These are phyloP conservation scores for Torymus tubicola DNA, from an alignment of 2,888 invertebrate species.

Conservation along the genomic window DNA sequence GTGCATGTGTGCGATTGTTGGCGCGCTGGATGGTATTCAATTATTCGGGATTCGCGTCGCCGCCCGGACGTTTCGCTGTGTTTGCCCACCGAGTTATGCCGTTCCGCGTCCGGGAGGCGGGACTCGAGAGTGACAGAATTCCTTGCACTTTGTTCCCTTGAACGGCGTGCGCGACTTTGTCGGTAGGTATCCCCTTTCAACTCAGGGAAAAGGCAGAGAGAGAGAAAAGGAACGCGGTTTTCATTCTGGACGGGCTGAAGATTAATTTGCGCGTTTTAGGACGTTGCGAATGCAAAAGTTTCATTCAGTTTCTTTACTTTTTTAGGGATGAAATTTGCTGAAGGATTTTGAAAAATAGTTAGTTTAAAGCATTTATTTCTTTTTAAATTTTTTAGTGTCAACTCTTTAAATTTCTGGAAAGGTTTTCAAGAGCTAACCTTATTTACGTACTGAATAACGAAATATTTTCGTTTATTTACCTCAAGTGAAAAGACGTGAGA, in stretches of 20 bases:
- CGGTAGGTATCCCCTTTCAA: neutral
- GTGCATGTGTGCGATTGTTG: neutral
- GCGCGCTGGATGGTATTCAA: constrained; percentile 10
- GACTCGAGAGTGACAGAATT: constrained; percentile 6
- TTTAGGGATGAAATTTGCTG: no score
- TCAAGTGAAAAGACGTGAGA: constrained; percentile 12
- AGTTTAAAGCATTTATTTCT: no score
- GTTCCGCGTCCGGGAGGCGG: neutral
- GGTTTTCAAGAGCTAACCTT: neutral
- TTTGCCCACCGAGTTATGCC: constrained; percentile 33
- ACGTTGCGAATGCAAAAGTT: no score
- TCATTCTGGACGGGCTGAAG: no score
- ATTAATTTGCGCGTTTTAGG: no score
- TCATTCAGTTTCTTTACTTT: no score
- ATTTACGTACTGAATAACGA: neutral
- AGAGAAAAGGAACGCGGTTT: no score
- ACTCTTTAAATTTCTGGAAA: no score
- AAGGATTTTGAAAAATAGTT: no score
- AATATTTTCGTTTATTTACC: constrained; percentile 32
- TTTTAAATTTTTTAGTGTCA: no score
- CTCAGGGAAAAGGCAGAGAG: neutral
- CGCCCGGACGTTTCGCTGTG: neutral
- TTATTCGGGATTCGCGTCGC: constrained; percentile 31
- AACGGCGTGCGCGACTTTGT: constrained; percentile 1
- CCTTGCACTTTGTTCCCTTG: constrained; percentile 5